Base-by-base conservation (phyloP, 2,888 invertebrate genomes). In the Mythimna ferrago region DNA sequence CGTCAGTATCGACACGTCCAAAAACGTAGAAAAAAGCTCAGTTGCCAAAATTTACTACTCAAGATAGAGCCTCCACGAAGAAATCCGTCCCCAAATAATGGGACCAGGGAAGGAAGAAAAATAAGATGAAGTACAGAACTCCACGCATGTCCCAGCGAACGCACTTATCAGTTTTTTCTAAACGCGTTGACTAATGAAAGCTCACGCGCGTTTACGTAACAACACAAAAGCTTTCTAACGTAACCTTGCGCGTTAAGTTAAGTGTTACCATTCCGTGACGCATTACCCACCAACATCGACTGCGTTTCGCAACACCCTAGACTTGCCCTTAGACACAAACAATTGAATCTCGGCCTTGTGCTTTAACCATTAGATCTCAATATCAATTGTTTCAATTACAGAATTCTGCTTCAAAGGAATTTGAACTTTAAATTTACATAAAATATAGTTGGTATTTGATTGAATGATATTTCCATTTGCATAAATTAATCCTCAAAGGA, bases 201-300 rank as follows among this genome's bases (percentile, higher is more conserved):
- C 79, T 76, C 83, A 76, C 80, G 78, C 68, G 64, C 71, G 19
- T 74, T 86, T 86, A 86, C 83, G 85, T 86, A 86, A 86, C 70
- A 44, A 62, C 61, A 73, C 66, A 73, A 83, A 78, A 86, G 84
- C 91, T 91, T 91, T 91, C 91, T 88, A 88, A 81, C 80, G 75
- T 87, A 89, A 89, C 91, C 91, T 91, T 90, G 89, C 80, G 53
- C 80, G 80, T 65, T 74, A 79, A 82, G 80, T 64, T 76, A 78
- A 82, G 71, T 82, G 66, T 83, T 78, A 83, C 82, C 82, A 84
- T 61, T 66, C 78, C 86, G 86, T 89, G 89, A 89, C 78, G 87
- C 88, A 89, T 83, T 80, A 84, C 70, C 67, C 35, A 66, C 78
- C 77, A 69, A 64, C 69, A 82, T 73, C 66, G 69, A 62, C 54